Percentiles rank a stretch among this genome's conserved stretches.
Evolutionary conservation across 1,140 invertebrate genomes (phyloP).

Genomic region (Araneus ventricosus): DNA sequence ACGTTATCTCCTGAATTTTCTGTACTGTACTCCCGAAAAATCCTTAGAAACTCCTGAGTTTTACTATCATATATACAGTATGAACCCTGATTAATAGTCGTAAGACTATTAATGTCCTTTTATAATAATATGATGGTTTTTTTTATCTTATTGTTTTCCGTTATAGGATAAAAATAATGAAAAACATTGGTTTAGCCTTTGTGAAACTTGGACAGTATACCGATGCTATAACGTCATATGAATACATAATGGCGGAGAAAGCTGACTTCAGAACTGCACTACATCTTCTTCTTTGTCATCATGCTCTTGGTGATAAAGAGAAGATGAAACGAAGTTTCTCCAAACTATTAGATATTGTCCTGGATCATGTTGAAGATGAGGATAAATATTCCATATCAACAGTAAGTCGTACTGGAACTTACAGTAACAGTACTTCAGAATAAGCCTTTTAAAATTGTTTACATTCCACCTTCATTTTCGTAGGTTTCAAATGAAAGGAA

Average conservation of each 20-base stretch:
- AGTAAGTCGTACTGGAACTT: slow-evolving; percentile 76
- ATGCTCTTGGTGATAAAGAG: slow-evolving; percentile 94
- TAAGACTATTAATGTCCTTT: no score
- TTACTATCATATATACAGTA: no score
- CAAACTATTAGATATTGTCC: slow-evolving; percentile 91
- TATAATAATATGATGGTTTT: background rate
- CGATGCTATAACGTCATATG: slow-evolving; percentile 97
- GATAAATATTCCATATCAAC: slow-evolving; percentile 85
- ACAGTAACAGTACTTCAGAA: background rate
- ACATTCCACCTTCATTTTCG: no score
- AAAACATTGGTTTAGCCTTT: slow-evolving; percentile 98
- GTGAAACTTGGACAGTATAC: slow-evolving; percentile 97
- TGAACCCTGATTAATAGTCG: no score
- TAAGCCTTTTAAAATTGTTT: no score
- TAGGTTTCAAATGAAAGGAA: no score
- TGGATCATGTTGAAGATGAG: slow-evolving; percentile 89
- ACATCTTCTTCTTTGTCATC: slow-evolving; percentile 95
- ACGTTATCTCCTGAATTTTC: no score
- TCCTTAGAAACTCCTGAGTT: no score
- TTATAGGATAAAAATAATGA: slow-evolving; percentile 95
- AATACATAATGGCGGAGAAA: slow-evolving; percentile 98
- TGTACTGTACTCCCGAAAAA: no score
- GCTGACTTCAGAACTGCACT: slow-evolving; percentile 93
- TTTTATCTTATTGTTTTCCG: background rate
- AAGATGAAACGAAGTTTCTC: slow-evolving; percentile 96